Evolutionary conservation across 2,113 vertebrate species (phyloP).

Genomic region (Aythya baeri): DNA sequence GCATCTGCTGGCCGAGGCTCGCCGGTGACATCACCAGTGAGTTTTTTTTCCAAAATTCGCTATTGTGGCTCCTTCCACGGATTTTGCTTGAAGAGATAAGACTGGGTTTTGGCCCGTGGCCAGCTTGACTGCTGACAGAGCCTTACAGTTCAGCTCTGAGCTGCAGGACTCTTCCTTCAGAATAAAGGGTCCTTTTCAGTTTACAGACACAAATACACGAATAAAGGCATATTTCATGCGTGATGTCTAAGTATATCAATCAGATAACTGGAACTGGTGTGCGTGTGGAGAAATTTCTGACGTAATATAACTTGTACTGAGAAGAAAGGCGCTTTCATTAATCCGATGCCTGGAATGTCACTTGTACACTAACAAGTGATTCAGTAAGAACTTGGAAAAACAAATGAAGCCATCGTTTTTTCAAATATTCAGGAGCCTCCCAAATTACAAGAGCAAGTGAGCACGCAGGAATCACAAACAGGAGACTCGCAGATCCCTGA

Average conservation of each 20-base stretch:
- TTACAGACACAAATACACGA: constrained; percentile 39
- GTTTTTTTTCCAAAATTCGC: background rate
- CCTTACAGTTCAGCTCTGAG: background rate
- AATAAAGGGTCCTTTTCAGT: constrained; percentile 65
- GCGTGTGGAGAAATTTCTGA: constrained; percentile 56
- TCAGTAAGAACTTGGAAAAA: constrained; percentile 16
- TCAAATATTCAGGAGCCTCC: constrained; percentile 9
- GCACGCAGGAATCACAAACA: background rate
- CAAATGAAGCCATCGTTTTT: background rate
- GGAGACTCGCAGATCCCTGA: background rate
- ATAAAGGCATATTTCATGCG: constrained; percentile 68
- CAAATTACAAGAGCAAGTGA: background rate
- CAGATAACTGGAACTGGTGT: constrained; percentile 63
- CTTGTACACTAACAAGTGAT: constrained; percentile 25
- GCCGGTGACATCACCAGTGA: background rate
- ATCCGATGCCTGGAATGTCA: constrained; percentile 35
- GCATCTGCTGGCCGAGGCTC: fast-evolving
- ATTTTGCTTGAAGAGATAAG: constrained; percentile 49
- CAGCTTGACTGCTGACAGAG: constrained; percentile 13
- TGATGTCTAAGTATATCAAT: constrained; percentile 65
- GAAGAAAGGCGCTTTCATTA: constrained; percentile 51
- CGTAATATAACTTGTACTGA: constrained; percentile 9
- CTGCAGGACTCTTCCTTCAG: constrained; percentile 47
- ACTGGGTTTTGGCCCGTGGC: background rate
- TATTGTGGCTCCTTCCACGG: constrained; percentile 2